A percentile compares a stretch with the other conserved stretches of the same genome.
These are phyloP conservation scores for Maniola jurtina DNA, from an alignment of 1,140 invertebrate genomes.

Conservation along the genomic window DNA sequence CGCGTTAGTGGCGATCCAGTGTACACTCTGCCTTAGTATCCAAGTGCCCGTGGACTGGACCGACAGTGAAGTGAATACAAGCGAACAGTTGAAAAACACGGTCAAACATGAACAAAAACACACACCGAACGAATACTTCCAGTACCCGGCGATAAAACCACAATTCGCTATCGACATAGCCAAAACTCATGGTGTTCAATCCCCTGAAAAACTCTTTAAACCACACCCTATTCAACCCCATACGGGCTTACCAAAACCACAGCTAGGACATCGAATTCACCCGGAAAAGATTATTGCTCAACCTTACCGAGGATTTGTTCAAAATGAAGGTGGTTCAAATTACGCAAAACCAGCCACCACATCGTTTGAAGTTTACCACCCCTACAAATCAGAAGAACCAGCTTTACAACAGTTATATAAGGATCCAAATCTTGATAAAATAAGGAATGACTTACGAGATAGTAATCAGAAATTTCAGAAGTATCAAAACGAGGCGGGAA, in stretches of 20 bases:
- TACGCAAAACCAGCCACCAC: slow-evolving; percentile 45
- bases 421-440: slow-evolving; percentile 65
- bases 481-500: slow-evolving; percentile 61
- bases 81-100: slow-evolving; percentile 34
- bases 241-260: slow-evolving; percentile 47
- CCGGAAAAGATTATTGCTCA: slow-evolving; percentile 39
- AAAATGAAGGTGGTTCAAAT: slow-evolving; percentile 35
- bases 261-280: slow-evolving; percentile 56
- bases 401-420: slow-evolving; percentile 61
- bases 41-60: slow-evolving; percentile 61
- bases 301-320: slow-evolving; percentile 50
- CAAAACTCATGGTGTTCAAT: slow-evolving; percentile 50
- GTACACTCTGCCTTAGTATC: slow-evolving; percentile 54
- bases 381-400: slow-evolving; percentile 64
- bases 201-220: slow-evolving; percentile 55
- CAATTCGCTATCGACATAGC: slow-evolving; percentile 64
- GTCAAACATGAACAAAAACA: slow-evolving; percentile 34
- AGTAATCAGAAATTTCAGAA: slow-evolving; percentile 61
- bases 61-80: slow-evolving; percentile 57
- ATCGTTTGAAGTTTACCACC: slow-evolving; percentile 68
- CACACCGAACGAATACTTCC: slow-evolving; percentile 57
- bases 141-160: slow-evolving; percentile 64
- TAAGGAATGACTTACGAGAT: slow-evolving; percentile 62
- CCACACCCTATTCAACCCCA: slow-evolving; percentile 54
- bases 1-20: slow-evolving; percentile 52